Conservation (phyloP, 2,888 invertebrate species). For the Diarsia brunnea region DNA sequence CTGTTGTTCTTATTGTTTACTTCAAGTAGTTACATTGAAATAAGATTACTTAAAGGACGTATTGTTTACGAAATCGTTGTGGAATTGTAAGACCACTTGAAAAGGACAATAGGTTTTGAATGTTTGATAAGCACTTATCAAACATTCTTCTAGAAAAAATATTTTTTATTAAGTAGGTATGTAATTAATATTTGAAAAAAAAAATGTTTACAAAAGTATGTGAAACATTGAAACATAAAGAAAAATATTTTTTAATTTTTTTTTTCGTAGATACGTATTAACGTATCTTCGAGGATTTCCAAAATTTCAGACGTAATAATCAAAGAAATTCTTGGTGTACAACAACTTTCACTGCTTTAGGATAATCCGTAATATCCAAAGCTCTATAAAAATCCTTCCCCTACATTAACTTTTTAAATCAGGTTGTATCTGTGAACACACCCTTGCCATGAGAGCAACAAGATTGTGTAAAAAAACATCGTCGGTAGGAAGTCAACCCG, state of each 20-base stretch:
- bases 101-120: background rate
- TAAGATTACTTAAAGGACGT: conserved; percentile 32
- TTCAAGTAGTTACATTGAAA: conserved; percentile 46
- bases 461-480: conserved; percentile 91
- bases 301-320: background rate
- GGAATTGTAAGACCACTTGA: conserved; percentile 30
- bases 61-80: conserved; percentile 36
- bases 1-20: conserved; percentile 58
- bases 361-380: background rate
- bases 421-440: conserved; percentile 75
- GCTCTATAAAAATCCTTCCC: background rate
- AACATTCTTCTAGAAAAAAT: too few relatives aligned
- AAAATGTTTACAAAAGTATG: background rate
- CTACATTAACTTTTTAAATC: conserved; percentile 42
- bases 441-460: conserved; percentile 86
- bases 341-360: background rate
- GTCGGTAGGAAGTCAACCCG: conserved; percentile 90
- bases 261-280: too few relatives aligned
- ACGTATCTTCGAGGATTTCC: background rate
- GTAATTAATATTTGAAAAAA: background rate
- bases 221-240: background rate
- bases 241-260: too few relatives aligned
- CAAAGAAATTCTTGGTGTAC: background rate
- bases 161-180: too few relatives aligned
- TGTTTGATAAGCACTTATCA: background rate